Evolutionary conservation across 1,140 invertebrate genomes (phyloP).

Genomic region (Venustaconcha ellipsiformis): DNA sequence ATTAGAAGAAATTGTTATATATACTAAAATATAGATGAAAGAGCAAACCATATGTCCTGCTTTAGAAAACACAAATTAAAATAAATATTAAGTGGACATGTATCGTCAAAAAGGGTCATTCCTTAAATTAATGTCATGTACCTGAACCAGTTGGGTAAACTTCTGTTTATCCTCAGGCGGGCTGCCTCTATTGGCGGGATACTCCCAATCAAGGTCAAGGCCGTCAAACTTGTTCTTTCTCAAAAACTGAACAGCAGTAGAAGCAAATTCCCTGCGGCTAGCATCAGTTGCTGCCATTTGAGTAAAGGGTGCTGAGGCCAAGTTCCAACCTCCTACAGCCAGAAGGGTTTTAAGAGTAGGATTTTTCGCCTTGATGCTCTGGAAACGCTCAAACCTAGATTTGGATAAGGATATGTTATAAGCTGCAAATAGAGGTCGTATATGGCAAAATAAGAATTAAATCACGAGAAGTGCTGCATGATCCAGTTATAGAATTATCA

Average conservation of each 20-base stretch:
- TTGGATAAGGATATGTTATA: no score
- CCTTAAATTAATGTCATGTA: background rate
- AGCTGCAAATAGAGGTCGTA: no score
- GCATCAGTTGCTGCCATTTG: slow-evolving; percentile 46
- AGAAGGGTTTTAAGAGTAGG: slow-evolving; percentile 91
- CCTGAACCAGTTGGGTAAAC: slow-evolving; percentile 70
- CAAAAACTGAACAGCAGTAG: slow-evolving; percentile 1
- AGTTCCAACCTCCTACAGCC: slow-evolving; percentile 97
- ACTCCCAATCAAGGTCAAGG: slow-evolving; percentile 96
- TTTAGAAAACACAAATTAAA: background rate
- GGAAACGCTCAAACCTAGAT: slow-evolving; percentile 93
- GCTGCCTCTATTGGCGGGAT: slow-evolving; percentile 91
- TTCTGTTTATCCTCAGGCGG: slow-evolving; percentile 89
- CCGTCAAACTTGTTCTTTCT: slow-evolving; percentile 82
- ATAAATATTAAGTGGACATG: background rate
- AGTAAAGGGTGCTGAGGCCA: slow-evolving; percentile 83
- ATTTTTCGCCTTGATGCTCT: slow-evolving; percentile 93
- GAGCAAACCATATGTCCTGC: no score
- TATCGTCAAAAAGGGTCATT: no score
- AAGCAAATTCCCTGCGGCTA: background rate
- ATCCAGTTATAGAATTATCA: no score
- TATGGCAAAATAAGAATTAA: no score
- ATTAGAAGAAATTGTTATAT: no score
- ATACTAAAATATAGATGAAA: no score
- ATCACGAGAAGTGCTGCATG: no score